Evolutionary conservation across 2,113 vertebrate species (phyloP), one percentile per base, ranked within the genome.

Genomic region (Hippocampus guttulatus): DNA sequence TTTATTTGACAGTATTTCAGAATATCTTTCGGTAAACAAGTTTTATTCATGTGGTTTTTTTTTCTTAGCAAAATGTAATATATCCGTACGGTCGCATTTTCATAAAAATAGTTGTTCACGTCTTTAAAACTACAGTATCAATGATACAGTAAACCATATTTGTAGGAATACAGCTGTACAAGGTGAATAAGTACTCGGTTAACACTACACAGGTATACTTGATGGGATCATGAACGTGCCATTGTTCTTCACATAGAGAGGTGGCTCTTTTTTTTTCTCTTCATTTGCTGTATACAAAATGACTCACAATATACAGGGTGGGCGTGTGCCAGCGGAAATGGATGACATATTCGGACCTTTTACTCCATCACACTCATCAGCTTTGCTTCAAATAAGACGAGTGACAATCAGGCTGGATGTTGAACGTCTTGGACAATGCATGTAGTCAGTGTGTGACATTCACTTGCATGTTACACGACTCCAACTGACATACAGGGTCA

Each of bases 91-190:
- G 96, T 96, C 94, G 95, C 95, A 93, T 96, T 97, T 38, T 99
- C 96, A 99, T 98, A 99, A 99, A 99, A 99, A 99, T 99, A 99
- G 95, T 98, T 98, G 96, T 95, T 98, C 95, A 97, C 95, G 95
- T 96, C 95, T 98, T 98, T 98, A 95, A 98, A 96, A 97, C 96
- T 98, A 90, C 90, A 91, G 90, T 90, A 97, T 98, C 90, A 90
- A 92, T 98, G 96, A 98, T 98, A 97, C 96, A 98, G 96, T 95
- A 95, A 97, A 98, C 95, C 96, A 97, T 97, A 98, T 98, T 97
- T 98, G 97, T 98, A 98, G 96, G 96, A 95, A 95, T 97, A 97
- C 95, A 98, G 93, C 96, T 98, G 96, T 99, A 99, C 96, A 98
- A 93, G 96, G 95, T 97, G 96, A 86, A 88, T 86, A 27, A 96